These are phyloP conservation scores for Cremastinae sp. DNA, from an alignment of 2,888 invertebrate genomes.

Conservation along the genomic window DNA sequence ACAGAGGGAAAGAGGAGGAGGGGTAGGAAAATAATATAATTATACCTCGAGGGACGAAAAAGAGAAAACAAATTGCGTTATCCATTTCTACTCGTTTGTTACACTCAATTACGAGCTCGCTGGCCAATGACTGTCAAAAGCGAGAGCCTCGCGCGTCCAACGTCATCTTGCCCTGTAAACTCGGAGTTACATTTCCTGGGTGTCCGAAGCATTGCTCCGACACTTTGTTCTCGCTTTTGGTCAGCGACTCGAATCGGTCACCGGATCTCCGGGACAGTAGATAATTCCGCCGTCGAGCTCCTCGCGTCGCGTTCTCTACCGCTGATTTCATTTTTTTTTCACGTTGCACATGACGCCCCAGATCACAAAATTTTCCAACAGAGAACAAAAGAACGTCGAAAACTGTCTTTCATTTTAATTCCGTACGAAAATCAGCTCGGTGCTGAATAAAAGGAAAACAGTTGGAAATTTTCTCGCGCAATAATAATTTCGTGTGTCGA, in stretches of 20 bases:
- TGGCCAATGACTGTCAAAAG: constrained; percentile 8
- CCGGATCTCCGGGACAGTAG: constrained; percentile 58
- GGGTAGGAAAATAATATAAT: no score
- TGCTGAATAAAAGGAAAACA: neutral
- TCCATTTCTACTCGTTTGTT: no score
- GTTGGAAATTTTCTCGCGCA: no score
- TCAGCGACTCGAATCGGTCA: constrained; percentile 61
- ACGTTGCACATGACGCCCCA: constrained; percentile 2
- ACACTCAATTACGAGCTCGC: neutral
- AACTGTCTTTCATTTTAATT: neutral
- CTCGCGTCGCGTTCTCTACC: neutral
- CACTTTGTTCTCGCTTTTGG: constrained; percentile 45
- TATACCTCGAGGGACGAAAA: no score
- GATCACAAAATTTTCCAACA: neutral
- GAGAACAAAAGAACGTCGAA: neutral
- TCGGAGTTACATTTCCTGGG: constrained; percentile 59
- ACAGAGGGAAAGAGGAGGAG: no score
- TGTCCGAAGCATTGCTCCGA: constrained; percentile 25
- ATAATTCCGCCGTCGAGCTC: constrained; percentile 33
- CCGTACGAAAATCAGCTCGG: neutral
- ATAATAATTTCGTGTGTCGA: no score
- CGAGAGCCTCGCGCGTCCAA: constrained; percentile 40
- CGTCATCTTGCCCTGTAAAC: constrained; percentile 45
- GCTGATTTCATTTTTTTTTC: neutral
- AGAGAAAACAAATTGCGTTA: neutral